These are phyloP conservation scores for Habrosyne pyritoides DNA, from an alignment of 2,888 invertebrate species.

Conservation along the genomic window DNA sequence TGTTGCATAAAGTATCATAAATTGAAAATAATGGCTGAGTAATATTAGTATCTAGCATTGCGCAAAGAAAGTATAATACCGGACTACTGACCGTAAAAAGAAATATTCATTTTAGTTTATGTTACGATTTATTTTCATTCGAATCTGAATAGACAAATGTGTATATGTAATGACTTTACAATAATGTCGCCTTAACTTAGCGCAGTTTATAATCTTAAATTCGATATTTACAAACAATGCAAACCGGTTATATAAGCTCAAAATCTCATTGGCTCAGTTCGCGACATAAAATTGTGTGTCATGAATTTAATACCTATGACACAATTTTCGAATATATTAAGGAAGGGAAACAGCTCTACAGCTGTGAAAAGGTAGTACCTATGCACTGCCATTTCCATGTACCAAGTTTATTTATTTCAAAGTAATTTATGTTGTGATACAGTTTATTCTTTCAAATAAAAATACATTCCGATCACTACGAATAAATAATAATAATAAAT, in stretches of 20 bases:
- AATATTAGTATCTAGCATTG: too few relatives aligned
- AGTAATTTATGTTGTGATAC: background rate
- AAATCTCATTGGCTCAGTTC: background rate
- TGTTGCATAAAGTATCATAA: background rate
- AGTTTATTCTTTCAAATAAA: background rate
- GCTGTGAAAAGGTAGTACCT: too few relatives aligned
- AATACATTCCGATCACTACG: background rate
- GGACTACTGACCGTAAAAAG: background rate
- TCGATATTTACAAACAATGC: conserved; percentile 4
- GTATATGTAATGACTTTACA: background rate
- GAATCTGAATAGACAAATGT: background rate
- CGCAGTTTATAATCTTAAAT: background rate
- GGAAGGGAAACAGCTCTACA: background rate
- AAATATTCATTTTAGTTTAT: too few relatives aligned
- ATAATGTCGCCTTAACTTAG: background rate
- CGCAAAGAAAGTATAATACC: background rate
- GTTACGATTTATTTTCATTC: too few relatives aligned
- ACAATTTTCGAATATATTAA: background rate
- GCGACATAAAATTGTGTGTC: background rate
- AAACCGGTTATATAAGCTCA: background rate
- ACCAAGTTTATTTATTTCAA: background rate
- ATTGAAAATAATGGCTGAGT: background rate
- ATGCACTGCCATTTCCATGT: background rate
- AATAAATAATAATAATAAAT: too few relatives aligned
- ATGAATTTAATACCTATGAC: background rate